Percentiles rank a stretch among this genome's conserved stretches.
Conservation (phyloP, 2,113 vertebrate genomes). For the Microcebus tavaratra region DNA sequence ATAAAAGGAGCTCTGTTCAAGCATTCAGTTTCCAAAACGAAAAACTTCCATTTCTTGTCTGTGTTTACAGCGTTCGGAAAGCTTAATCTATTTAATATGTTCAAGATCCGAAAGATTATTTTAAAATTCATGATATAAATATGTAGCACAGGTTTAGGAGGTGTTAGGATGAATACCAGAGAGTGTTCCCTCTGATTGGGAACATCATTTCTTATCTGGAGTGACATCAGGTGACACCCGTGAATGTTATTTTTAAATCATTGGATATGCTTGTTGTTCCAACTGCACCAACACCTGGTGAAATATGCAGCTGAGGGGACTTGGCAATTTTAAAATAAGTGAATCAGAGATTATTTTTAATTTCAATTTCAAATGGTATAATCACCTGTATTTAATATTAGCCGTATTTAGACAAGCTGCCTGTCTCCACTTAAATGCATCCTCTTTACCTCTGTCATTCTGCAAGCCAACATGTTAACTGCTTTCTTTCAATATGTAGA, state of each 20-base stretch:
- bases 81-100: slow-evolving; percentile 72
- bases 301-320: slow-evolving; percentile 75
- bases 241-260: slow-evolving; percentile 79
- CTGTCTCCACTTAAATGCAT: slow-evolving; percentile 77
- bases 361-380: slow-evolving; percentile 85
- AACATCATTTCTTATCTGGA: slow-evolving; percentile 66
- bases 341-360: slow-evolving; percentile 84
- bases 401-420: slow-evolving; percentile 86
- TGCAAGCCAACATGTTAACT: slow-evolving; percentile 76
- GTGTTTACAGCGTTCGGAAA: slow-evolving; percentile 56
- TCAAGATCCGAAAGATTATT: slow-evolving; percentile 63
- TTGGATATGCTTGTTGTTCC: slow-evolving; percentile 57
- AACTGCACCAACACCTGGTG: slow-evolving; percentile 78
- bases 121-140: slow-evolving; percentile 71
- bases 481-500: slow-evolving; percentile 75
- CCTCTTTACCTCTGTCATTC: slow-evolving; percentile 77
- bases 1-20: neutral
- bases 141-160: slow-evolving; percentile 61
- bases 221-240: slow-evolving; percentile 69
- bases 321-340: slow-evolving; percentile 82
- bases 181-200: slow-evolving; percentile 52
- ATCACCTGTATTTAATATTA: slow-evolving; percentile 85
- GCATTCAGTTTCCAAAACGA: neutral
- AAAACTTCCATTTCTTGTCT: neutral
- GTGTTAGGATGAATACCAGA: slow-evolving; percentile 3